Conservation (phyloP, 2,113 vertebrate species). For the Ia io region DNA sequence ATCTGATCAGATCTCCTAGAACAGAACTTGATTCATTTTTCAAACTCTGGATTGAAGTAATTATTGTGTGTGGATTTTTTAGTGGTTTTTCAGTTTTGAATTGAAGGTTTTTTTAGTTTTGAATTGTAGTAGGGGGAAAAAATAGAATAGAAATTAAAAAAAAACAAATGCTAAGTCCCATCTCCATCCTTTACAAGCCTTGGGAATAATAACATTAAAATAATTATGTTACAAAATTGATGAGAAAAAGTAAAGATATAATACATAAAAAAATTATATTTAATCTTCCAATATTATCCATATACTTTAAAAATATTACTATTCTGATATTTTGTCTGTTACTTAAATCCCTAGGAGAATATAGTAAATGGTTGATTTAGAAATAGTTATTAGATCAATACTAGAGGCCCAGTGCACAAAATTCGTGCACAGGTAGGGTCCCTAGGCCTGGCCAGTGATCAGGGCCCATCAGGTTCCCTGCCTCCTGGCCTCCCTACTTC, state of each 20-base stretch:
- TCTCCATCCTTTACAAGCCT: background rate
- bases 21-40: background rate
- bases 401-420: too few relatives aligned
- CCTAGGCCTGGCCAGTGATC: too few relatives aligned
- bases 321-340: background rate
- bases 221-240: background rate
- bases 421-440: too few relatives aligned
- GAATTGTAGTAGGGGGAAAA: background rate
- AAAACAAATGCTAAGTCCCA: background rate
- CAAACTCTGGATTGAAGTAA: background rate
- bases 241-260: background rate
- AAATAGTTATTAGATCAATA: background rate
- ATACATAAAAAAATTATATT: background rate
- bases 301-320: background rate
- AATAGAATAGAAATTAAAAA: background rate
- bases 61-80: background rate
- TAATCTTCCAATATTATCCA: background rate
- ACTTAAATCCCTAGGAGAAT: background rate
- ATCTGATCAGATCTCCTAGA: background rate
- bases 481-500: too few relatives aligned
- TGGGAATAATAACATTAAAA: conserved; percentile 18
- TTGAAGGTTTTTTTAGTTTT: background rate
- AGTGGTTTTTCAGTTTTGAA: background rate
- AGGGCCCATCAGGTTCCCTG: too few relatives aligned
- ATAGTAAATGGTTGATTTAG: background rate